These are phyloP conservation scores for Melipona quadrifasciata DNA, from an alignment of 1,140 invertebrate species.

Conservation along the genomic window DNA sequence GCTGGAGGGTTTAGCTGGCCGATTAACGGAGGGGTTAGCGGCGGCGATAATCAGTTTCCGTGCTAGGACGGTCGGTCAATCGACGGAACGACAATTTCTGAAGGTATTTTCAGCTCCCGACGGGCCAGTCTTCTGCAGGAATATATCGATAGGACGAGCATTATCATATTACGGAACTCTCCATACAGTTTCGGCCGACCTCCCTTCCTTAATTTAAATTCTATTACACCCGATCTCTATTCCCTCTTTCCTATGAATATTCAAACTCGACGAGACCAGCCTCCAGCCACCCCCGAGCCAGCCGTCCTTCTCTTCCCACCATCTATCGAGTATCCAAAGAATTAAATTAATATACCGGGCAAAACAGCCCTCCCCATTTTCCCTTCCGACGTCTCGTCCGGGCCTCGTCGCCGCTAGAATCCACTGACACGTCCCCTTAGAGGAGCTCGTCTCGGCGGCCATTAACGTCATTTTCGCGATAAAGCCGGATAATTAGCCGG, in stretches of 20 bases:
- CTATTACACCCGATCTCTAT: slow-evolving; percentile 81
- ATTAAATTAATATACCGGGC: slow-evolving; percentile 81
- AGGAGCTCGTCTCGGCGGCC: slow-evolving; percentile 71
- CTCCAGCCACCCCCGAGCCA: slow-evolving; percentile 37
- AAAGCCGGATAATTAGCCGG: slow-evolving; percentile 57
- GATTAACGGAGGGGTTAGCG: slow-evolving; percentile 32
- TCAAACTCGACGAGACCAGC: slow-evolving; percentile 73
- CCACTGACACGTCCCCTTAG: slow-evolving; percentile 59
- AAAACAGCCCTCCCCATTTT: slow-evolving; percentile 71
- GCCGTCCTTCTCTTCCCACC: slow-evolving; percentile 64
- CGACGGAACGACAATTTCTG: slow-evolving; percentile 67
- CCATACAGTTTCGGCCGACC: slow-evolving; percentile 71
- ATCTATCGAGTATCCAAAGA: slow-evolving; percentile 81
- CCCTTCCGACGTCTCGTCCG: slow-evolving; percentile 51
- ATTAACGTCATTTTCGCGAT: slow-evolving; percentile 71
- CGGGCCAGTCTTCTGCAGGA: slow-evolving; percentile 57
- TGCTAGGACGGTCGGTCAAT: slow-evolving; percentile 60
- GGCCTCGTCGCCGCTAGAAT: slow-evolving; percentile 40
- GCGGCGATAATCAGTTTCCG: slow-evolving; percentile 29
- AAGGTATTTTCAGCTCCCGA: slow-evolving; percentile 63
- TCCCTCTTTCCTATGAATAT: slow-evolving; percentile 81
- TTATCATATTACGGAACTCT: slow-evolving; percentile 75
- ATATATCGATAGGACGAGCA: slow-evolving; percentile 72
- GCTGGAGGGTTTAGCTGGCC: slow-evolving; percentile 1
- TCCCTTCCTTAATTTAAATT: slow-evolving; percentile 80